These are phyloP conservation scores for Malurus cyaneus DNA, from an alignment of 2,113 vertebrate species.

Conservation along the genomic window DNA sequence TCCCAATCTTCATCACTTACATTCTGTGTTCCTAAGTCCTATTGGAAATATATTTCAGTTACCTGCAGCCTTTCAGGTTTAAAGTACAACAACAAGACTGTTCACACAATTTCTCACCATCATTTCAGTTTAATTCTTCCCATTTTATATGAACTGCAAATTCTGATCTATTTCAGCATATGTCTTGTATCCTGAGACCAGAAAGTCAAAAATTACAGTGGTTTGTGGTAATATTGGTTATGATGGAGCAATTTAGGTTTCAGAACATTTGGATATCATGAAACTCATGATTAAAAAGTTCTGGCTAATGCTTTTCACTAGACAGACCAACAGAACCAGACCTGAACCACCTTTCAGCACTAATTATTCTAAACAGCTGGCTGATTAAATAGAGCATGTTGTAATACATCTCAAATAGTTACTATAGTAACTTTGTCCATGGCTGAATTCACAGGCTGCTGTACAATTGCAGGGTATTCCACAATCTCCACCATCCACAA, in stretches of 20 bases:
- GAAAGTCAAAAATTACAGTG: neutral
- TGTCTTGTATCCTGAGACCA: neutral
- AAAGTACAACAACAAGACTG: neutral
- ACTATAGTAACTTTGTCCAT: constrained; percentile 14
- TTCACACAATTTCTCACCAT: neutral
- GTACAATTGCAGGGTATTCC: neutral
- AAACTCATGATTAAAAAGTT: neutral
- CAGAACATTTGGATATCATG: neutral
- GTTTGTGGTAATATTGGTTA: neutral
- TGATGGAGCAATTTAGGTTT: neutral
- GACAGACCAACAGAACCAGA: neutral
- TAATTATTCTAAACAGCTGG: neutral
- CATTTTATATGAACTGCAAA: neutral
- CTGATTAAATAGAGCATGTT: constrained; percentile 4
- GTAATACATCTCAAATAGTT: neutral
- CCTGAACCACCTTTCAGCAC: neutral
- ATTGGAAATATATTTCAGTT: neutral
- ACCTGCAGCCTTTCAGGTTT: neutral
- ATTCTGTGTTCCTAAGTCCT: neutral
- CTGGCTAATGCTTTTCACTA: neutral
- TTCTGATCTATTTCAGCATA: neutral
- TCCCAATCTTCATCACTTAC: neutral
- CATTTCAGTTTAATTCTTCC: neutral
- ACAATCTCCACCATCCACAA: neutral
- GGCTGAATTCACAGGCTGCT: neutral